Evolutionary conservation across 2,888 invertebrate genomes (phyloP).

Genomic region (Hyles lineata): DNA sequence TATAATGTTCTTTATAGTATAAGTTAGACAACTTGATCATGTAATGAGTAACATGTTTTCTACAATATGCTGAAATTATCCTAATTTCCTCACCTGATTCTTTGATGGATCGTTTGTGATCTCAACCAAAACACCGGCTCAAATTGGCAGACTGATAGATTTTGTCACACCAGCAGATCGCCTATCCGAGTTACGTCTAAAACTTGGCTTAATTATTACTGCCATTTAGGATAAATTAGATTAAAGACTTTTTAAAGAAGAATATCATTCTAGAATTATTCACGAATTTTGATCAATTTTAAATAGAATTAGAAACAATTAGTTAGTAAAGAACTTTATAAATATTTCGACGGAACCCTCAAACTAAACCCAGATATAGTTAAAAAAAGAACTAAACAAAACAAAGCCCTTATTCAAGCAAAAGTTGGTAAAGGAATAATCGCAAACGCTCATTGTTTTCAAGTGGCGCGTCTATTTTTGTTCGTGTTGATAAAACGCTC

Average conservation of each 20-base stretch:
- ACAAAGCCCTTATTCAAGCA: background rate
- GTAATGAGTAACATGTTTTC: too few relatives aligned
- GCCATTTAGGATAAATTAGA: background rate
- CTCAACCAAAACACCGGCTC: background rate
- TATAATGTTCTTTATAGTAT: too few relatives aligned
- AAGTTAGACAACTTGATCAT: too few relatives aligned
- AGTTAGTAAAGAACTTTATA: too few relatives aligned
- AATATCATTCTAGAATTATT: background rate
- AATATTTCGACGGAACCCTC: too few relatives aligned
- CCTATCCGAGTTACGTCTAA: background rate
- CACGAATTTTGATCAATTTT: background rate
- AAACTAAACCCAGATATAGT: too few relatives aligned
- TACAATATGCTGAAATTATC: too few relatives aligned
- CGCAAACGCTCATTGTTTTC: slow-evolving; percentile 6
- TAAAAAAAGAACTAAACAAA: background rate
- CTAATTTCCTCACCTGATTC: background rate
- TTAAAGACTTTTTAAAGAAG: background rate
- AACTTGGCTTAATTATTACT: background rate
- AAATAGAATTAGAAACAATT: too few relatives aligned
- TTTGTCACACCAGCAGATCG: background rate
- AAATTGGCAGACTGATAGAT: background rate
- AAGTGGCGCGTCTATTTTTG: slow-evolving; percentile 24
- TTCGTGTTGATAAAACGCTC: slow-evolving; percentile 14
- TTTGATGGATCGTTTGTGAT: background rate
- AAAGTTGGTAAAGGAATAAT: slow-evolving; percentile 14